Base-by-base conservation (phyloP, 2,888 invertebrate species). In the Drosophila rubida region DNA sequence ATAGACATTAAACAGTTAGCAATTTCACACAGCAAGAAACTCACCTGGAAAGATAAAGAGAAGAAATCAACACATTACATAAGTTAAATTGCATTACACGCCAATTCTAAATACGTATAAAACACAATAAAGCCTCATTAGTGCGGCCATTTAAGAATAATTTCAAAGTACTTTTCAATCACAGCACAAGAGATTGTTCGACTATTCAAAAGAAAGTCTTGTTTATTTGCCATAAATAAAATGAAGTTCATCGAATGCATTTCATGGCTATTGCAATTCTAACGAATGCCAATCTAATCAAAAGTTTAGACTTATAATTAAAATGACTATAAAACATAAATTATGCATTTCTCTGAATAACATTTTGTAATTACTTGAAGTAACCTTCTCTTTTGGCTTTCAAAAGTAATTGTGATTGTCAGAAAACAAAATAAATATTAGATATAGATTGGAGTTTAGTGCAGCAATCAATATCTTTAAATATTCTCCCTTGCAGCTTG, bases 41-140 rank as follows among this genome's bases (percentile, higher is more conserved):
- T 81, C 69, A 81, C 81, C 81, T 81, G 82, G 11, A 83, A 83
- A 51, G 49, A 25, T 42, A 60, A 46, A 67, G 9, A 54, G 30
- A 30, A 50, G 25, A 35, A 23, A 55, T 42, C 25, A 51, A 37
- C 41, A 46, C 14, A 44, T 72, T 72, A 55, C 64, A 57, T 61
- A 59, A 72, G 66, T 62, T 37, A 53, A 62, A 53, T 55, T 58
- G 23, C 30, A 14, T 16, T 51, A 41, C 51, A 39, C 7, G n/a
- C 7, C 27, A 19, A 7, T 51, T 9, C 9, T 46, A 2, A 46
- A 16, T 27, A 2, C 30, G 9, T 11, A 46, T 45, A 45, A 45
- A 16, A 7, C 27, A 45, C 14, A 49, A 65, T 51, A 48, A 51
- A 11, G 19, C 30, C 23, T 19, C 16, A 51, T 41, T 54, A 41